These are phyloP conservation scores for Pelobates cultripes DNA, from an alignment of 2,797 vertebrate genomes.

Conservation along the genomic window DNA sequence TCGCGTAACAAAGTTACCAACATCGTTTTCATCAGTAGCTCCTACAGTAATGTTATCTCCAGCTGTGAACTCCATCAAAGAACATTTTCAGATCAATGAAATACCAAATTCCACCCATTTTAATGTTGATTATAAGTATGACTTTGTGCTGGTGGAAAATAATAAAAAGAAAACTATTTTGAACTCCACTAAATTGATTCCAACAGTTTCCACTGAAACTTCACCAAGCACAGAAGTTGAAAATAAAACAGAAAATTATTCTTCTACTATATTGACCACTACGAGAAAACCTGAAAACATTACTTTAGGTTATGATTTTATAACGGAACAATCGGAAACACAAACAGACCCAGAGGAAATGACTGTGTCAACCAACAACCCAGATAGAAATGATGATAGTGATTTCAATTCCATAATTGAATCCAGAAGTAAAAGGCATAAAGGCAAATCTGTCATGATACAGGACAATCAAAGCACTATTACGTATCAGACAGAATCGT, in stretches of 20 bases:
- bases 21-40: constrained; percentile 31
- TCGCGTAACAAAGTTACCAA: constrained; percentile 30
- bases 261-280: constrained; percentile 52
- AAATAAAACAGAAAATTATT: constrained; percentile 60
- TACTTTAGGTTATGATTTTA: constrained; percentile 75
- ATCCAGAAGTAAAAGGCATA: constrained; percentile 58
- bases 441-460: constrained; percentile 30
- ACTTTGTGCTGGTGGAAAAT: constrained; percentile 50
- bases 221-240: constrained; percentile 60
- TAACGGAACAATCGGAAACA: constrained; percentile 70
- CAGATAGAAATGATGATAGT: constrained; percentile 56
- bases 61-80: constrained; percentile 44
- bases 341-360: constrained; percentile 56
- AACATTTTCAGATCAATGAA: constrained; percentile 42
- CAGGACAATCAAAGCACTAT: constrained; percentile 51
- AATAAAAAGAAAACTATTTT: constrained; percentile 55
- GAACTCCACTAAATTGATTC: constrained; percentile 24
- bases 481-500: constrained; percentile 13
- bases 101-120: constrained; percentile 57
- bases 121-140: constrained; percentile 46
- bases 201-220: constrained; percentile 27
- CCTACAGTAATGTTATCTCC: not conserved
- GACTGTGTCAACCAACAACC: constrained; percentile 57
- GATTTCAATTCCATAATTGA: constrained; percentile 60
- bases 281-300: constrained; percentile 55